Evolutionary conservation across 2,113 vertebrate genomes (phyloP).

Genomic region (Ophiodon elongatus): DNA sequence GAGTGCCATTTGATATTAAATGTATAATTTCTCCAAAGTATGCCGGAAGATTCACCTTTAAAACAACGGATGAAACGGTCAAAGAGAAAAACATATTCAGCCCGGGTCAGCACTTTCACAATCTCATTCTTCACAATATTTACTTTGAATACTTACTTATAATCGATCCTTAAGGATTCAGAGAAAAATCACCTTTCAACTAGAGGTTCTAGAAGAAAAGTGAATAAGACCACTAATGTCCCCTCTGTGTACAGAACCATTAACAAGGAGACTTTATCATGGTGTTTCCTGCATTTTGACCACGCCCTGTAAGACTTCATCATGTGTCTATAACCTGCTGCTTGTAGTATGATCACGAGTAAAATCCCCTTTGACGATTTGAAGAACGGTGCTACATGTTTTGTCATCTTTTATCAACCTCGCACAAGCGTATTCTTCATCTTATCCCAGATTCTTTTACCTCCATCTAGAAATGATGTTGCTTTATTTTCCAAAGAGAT

Average conservation of each 20-base stretch:
- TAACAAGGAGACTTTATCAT: background rate
- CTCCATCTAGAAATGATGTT: background rate
- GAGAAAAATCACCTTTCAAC: background rate
- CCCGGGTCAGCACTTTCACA: background rate
- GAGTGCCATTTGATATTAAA: background rate
- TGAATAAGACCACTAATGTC: background rate
- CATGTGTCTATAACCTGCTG: background rate
- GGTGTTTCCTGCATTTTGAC: conserved; percentile 56
- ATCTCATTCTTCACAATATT: background rate
- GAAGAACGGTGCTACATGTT: background rate
- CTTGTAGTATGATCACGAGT: background rate
- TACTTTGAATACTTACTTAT: background rate
- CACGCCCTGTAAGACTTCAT: conserved; percentile 56
- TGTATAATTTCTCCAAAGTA: background rate
- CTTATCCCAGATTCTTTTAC: background rate
- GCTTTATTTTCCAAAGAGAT: too few species aligned
- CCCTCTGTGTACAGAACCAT: background rate
- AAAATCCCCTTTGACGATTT: background rate
- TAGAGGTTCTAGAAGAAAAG: background rate
- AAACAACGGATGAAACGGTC: background rate
- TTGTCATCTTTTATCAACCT: background rate
- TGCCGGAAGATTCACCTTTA: background rate
- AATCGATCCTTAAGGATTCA: background rate
- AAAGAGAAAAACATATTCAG: background rate
- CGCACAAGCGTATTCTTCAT: background rate